Evolutionary conservation across 2,888 invertebrate genomes (phyloP).

Genomic region (Coelinius sp.): DNA sequence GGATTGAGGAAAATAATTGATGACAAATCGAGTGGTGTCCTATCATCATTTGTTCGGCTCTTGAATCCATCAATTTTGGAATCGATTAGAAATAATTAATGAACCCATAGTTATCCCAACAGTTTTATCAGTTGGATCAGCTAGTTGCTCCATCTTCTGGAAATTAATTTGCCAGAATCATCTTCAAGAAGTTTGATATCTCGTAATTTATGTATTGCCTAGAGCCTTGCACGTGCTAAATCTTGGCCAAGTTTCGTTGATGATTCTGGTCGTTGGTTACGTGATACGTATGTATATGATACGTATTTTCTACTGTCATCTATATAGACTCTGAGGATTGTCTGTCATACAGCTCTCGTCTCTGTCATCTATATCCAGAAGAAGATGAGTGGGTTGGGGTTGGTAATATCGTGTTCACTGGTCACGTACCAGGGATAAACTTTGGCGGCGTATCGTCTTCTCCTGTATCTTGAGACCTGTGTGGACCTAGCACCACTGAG

Average conservation of each 20-base stretch:
- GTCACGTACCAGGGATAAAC: constrained; percentile 65
- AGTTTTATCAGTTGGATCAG: background rate
- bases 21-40: background rate
- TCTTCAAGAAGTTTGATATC: background rate
- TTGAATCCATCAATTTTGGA: too few relatives aligned
- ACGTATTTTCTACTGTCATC: constrained; percentile 18
- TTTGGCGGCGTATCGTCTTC: constrained; percentile 50
- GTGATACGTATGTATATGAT: constrained; percentile 35
- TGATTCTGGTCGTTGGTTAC: constrained; percentile 30
- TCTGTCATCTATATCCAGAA: constrained; percentile 25
- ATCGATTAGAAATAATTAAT: too few relatives aligned
- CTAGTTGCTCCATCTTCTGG: background rate
- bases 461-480: constrained; percentile 42
- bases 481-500: constrained; percentile 30
- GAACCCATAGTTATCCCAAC: background rate
- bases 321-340: constrained; percentile 27
- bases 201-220: constrained; percentile 3
- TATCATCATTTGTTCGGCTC: too few relatives aligned
- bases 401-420: constrained; percentile 52
- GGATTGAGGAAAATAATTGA: too few relatives aligned
- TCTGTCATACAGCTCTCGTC: constrained; percentile 31
- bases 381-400: background rate
- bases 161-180: constrained; percentile 13
- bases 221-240: constrained; percentile 46
- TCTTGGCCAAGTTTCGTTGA: constrained; percentile 37